Percentiles rank a stretch among this genome's conserved stretches.
Evolutionary conservation across 2,113 vertebrate genomes (phyloP).

Genomic region (Semicossyphus pulcher): DNA sequence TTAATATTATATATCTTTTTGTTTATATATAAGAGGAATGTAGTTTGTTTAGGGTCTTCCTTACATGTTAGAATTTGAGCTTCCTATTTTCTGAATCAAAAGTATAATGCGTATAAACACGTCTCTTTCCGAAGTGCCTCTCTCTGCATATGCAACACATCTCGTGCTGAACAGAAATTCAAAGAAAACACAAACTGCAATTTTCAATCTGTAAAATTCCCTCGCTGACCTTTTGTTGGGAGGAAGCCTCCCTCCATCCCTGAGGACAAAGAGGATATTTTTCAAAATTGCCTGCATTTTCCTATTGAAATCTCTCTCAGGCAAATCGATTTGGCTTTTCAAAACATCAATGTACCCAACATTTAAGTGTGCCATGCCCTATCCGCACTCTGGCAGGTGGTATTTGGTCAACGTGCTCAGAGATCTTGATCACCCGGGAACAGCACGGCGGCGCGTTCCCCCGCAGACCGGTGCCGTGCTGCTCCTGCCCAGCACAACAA

Average conservation of each 20-base stretch:
- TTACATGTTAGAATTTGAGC: no score
- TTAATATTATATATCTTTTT: not conserved
- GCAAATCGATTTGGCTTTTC: slow-evolving; percentile 60
- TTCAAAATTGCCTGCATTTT: slow-evolving; percentile 60
- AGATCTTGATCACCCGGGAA: slow-evolving; percentile 56
- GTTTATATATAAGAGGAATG: not conserved
- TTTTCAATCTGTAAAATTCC: slow-evolving; percentile 24
- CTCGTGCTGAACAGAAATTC: slow-evolving; percentile 11
- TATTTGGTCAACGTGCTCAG: slow-evolving; percentile 54
- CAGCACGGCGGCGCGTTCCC: slow-evolving; percentile 44
- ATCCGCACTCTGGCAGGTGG: slow-evolving; percentile 51
- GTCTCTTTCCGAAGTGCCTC: not conserved
- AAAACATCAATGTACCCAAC: slow-evolving; percentile 55
- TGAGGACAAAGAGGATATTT: slow-evolving; percentile 56
- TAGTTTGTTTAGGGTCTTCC: no score
- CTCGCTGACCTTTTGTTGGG: slow-evolving; percentile 22
- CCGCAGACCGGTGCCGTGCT: slow-evolving; percentile 56
- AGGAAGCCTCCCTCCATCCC: slow-evolving; percentile 16
- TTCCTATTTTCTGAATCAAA: no score
- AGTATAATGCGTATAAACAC: not conserved
- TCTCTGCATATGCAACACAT: not conserved
- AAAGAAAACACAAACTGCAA: not conserved
- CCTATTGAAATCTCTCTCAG: slow-evolving; percentile 48
- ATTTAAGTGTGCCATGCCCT: slow-evolving; percentile 50
- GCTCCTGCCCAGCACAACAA: slow-evolving; percentile 57